Evolutionary conservation across 2,797 vertebrate genomes (phyloP).

Genomic region (Rhabdophis nuchalis): DNA sequence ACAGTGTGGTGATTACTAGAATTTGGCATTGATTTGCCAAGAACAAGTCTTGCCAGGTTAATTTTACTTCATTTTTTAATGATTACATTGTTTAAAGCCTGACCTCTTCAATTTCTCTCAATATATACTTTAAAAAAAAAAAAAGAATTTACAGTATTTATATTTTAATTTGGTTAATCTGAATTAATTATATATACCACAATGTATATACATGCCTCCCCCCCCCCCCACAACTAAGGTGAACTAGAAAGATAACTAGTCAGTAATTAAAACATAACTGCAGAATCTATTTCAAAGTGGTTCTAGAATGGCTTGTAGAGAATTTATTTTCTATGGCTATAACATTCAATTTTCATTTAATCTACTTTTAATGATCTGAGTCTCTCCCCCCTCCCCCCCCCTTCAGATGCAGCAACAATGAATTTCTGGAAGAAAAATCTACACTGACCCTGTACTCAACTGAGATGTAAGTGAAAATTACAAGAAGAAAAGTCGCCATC

Average conservation of each 20-base stretch:
- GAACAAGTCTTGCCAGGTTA: not conserved
- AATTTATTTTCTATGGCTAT: not conserved
- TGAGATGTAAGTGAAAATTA: not conserved
- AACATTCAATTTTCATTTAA: not conserved
- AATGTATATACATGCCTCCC: not conserved
- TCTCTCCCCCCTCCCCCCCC: rapidly evolving
- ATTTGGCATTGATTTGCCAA: not conserved
- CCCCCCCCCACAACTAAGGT: not conserved
- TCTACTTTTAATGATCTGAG: not conserved
- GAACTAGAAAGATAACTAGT: not conserved
- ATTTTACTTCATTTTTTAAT: not conserved
- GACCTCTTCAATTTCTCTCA: not conserved
- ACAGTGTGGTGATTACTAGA: not conserved
- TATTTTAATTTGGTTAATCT: not conserved
- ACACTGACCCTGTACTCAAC: not conserved
- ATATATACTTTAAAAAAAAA: not conserved
- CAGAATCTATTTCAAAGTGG: not conserved
- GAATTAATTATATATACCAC: not conserved
- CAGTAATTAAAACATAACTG: not conserved
- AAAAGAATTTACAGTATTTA: not conserved
- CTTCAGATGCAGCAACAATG: not conserved
- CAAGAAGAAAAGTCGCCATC: not conserved
- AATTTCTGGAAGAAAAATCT: not conserved
- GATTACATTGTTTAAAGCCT: not conserved
- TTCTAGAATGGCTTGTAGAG: not conserved